Evolutionary conservation across 2,113 vertebrate genomes (phyloP).

Genomic region (Sander vitreus): DNA sequence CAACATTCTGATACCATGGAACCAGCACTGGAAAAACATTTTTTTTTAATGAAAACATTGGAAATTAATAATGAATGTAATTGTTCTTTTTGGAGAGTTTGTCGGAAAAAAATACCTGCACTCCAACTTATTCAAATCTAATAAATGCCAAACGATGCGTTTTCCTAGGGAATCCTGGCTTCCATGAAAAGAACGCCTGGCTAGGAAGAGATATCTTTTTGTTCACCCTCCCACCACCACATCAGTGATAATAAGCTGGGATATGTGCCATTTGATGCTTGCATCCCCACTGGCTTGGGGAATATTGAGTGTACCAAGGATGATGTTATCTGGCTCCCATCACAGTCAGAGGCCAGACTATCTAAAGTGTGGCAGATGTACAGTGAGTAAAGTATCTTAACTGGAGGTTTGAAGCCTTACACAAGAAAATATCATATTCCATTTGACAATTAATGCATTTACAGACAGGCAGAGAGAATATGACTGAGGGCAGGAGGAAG

Average conservation of each 20-base stretch:
- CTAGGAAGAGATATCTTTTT: background rate
- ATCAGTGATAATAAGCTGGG: constrained; percentile 47
- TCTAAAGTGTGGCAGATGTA: constrained; percentile 51
- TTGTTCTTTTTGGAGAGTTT: constrained; percentile 8
- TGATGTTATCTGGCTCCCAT: constrained; percentile 49
- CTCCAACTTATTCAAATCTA: constrained; percentile 8
- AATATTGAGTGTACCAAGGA: constrained; percentile 52
- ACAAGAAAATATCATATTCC: background rate
- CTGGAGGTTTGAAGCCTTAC: constrained; percentile 11
- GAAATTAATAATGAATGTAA: too few relatives aligned
- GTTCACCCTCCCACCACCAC: constrained; percentile 37
- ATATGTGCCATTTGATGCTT: constrained; percentile 43
- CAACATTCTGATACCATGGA: too few relatives aligned
- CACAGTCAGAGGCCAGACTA: constrained; percentile 45
- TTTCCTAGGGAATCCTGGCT: background rate
- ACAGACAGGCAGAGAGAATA: background rate
- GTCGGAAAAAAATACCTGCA: background rate
- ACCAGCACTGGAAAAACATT: too few relatives aligned
- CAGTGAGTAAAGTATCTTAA: constrained; percentile 12
- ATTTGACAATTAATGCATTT: background rate
- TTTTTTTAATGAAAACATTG: too few relatives aligned
- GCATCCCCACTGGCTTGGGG: constrained; percentile 38
- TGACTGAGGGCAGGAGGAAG: background rate
- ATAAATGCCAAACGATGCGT: background rate
- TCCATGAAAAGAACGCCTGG: constrained; percentile 13